Evolutionary conservation across 2,113 vertebrate species (phyloP), one percentile per base, ranked within the genome.

Genomic region (Pimephales promelas): DNA sequence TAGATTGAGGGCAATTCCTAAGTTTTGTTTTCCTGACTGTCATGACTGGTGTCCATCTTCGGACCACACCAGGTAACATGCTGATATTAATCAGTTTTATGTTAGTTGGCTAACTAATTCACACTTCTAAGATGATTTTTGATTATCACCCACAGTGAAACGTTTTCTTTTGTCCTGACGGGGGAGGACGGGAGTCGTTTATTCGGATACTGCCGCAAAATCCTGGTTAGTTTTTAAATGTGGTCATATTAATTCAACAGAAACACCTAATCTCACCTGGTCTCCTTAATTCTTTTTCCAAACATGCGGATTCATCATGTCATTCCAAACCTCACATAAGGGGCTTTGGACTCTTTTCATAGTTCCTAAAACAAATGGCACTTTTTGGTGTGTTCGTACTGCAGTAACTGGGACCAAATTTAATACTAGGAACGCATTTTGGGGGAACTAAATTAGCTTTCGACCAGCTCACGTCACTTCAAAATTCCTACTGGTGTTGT

Each of bases 181-280:
- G 96, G 97, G 40, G 98, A 99, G 90, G 97, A 99, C 22, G 98
- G 97, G 82, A 97, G 97, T 89, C 96, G 98, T 84, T 97, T 97
- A 96, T 99, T 99, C 90, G 97, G 98, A 84, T 99, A 99, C 91
- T 99, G 98, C 93, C 96, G 95, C 89, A 99, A 98, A 92, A 96
- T 99, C 84, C 90, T 99, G 96, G 98, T 99, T 92, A 96, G 96
- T 93, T 47, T 16, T 13, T 80, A 43, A 88, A 80, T 83, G 20
- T 80, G 84, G 61, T 11, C 83, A 20, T 10, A 26, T 52, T 56
- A 14, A 36, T 31, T 84, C 28, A 71, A 26, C 22, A 78, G 56
- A 81, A 61, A 81, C 66, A 74, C 1, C 1, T 28, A 9, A 43
- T 43, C 47, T 72, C 49, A 24, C 49, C n/a, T 36, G 31, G 3